These are phyloP conservation scores for Scalopus aquaticus DNA, from an alignment of 2,113 vertebrate species.

Conservation along the genomic window DNA sequence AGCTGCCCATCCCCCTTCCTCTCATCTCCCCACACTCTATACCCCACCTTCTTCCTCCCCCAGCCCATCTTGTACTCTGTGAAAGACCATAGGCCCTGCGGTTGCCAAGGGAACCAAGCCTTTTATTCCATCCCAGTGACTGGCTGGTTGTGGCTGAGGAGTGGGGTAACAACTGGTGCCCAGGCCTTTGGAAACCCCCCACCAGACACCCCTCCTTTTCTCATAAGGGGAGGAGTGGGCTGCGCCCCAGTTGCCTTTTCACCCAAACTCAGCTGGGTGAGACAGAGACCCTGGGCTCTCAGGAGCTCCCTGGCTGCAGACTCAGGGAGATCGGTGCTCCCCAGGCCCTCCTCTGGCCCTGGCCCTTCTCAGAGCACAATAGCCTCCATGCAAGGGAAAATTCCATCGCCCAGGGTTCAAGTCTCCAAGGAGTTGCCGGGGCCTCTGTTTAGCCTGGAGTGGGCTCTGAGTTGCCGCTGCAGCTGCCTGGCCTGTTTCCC, in stretches of 20 bases:
- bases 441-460: conserved; percentile 80
- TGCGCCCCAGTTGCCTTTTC: conserved; percentile 68
- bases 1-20: neutral
- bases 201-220: conserved; percentile 42
- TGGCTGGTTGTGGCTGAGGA: conserved; percentile 66
- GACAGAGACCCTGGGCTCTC: conserved; percentile 78
- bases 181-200: conserved; percentile 55
- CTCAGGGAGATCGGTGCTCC: conserved; percentile 67
- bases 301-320: conserved; percentile 76
- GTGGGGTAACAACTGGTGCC: conserved; percentile 69
- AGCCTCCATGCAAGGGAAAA: conserved; percentile 85
- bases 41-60: neutral
- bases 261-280: conserved; percentile 71
- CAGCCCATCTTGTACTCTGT: conserved; percentile 57
- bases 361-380: conserved; percentile 85
- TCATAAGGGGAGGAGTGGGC: conserved; percentile 43
- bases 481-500: conserved; percentile 71
- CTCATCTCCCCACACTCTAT: neutral
- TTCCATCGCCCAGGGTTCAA: conserved; percentile 83
- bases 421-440: conserved; percentile 84
- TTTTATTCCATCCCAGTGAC: conserved; percentile 77
- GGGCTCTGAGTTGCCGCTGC: conserved; percentile 74
- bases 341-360: conserved; percentile 71
- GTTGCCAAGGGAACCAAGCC: conserved; percentile 79
- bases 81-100: conserved; percentile 59